Evolutionary conservation across 2,113 vertebrate species (phyloP).

Genomic region (Odobenus rosmarus): DNA sequence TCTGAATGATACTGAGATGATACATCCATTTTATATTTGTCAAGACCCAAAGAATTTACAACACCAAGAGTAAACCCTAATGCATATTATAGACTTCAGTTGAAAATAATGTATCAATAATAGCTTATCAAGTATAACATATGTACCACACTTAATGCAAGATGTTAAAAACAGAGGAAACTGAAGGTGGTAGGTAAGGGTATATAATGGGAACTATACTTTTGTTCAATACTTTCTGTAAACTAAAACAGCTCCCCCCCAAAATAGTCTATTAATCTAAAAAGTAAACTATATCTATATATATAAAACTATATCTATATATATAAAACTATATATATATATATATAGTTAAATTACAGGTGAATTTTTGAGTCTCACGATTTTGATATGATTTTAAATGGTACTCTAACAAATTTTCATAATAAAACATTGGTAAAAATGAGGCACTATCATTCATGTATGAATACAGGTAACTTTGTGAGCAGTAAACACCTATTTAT

Average conservation of each 20-base stretch:
- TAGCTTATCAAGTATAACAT: not conserved
- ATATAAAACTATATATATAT: no score
- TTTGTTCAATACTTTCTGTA: not conserved
- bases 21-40: not conserved
- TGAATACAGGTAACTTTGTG: not conserved
- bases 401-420: not conserved
- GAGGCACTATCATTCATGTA: not conserved
- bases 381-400: constrained; percentile 30
- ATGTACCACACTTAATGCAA: not conserved
- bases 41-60: not conserved
- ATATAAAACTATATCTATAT: not conserved
- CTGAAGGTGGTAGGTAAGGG: not conserved
- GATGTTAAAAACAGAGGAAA: not conserved
- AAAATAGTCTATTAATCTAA: not conserved
- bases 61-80: not conserved
- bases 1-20: not conserved
- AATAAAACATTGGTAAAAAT: not conserved
- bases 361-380: not conserved
- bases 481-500: not conserved
- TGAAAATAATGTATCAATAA: not conserved
- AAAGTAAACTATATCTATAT: not conserved
- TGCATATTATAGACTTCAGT: not conserved
- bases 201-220: not conserved
- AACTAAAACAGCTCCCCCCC: not conserved
- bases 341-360: not conserved